Evolutionary conservation across 2,888 invertebrate species (phyloP), one percentile per base, ranked within the genome.

Genomic region (Pharmacophagus antenor): DNA sequence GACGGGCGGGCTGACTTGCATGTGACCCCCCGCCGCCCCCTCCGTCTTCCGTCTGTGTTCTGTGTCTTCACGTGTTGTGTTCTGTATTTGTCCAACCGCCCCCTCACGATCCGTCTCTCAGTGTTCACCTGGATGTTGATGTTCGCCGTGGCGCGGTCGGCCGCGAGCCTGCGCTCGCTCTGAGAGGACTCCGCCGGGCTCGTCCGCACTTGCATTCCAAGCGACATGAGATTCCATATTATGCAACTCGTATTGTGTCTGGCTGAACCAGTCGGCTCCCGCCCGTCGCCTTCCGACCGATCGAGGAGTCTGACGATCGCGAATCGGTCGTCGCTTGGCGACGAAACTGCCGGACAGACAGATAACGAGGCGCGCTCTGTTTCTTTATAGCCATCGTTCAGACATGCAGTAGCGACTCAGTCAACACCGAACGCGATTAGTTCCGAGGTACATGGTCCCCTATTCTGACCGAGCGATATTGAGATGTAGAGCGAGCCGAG

Each of bases 391-490:
- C 77, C 73, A 72, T 75, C 77, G 70, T 75, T 78, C 74, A 76
- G 79, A 80, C 76, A 79, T 74, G 70, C 73, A 64, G 61, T 69
- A 73, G 76, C 77, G 76, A 80, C 73, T 77, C 76, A 70, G 79
- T 81, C 73, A 80, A 76, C 81, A 83, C 79, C 80, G 82, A 82
- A 79, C 84, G 89, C 89, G 85, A 84, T 87, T 81, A 85, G 91
- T 91, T 91, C 91, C 91, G 91, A 91, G 91, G 91, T 91, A 91
- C 91, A 91, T 91, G 91, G 87, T 86, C 90, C 89, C 91, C 91
- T 78, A 83, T 80, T 80, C 81, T 72, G 88, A 82, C 83, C 88
- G 88, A 85, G 91, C 89, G 91, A 91, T 91, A 84, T 91, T 91
- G 91, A 91, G 91, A 91, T 91, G 86, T 91, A 91, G 91, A 91